Evolutionary conservation across 2,113 vertebrate species (phyloP).

Genomic region (Platichthys flesus): DNA sequence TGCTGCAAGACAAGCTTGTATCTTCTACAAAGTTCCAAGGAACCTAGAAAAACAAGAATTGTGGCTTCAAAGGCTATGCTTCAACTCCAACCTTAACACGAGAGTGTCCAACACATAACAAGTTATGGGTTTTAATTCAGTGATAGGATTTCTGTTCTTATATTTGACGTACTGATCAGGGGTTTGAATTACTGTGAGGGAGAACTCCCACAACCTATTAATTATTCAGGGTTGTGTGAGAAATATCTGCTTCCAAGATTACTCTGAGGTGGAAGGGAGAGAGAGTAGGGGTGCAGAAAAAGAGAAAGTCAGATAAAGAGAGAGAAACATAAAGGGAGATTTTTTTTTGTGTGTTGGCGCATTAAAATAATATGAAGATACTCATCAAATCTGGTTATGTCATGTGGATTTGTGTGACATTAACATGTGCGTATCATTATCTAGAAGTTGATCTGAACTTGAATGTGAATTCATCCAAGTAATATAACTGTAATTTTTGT

Average conservation of each 20-base stretch:
- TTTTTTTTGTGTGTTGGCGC: too few relatives aligned
- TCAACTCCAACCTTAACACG: background rate
- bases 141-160: slow-evolving; percentile 34
- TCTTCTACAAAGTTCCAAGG: slow-evolving; percentile 9
- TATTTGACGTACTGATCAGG: slow-evolving; percentile 64
- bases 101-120: background rate
- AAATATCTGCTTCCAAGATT: slow-evolving; percentile 61
- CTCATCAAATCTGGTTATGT: too few relatives aligned
- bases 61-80: background rate
- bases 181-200: slow-evolving; percentile 52
- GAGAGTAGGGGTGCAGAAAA: background rate
- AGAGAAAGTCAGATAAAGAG: background rate
- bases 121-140: slow-evolving; percentile 30
- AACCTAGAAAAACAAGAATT: background rate
- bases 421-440: too few relatives aligned
- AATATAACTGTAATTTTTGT: too few relatives aligned
- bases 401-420: too few relatives aligned
- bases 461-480: too few relatives aligned
- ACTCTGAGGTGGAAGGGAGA: slow-evolving; percentile 30
- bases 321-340: background rate
- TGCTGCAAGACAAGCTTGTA: slow-evolving; percentile 25
- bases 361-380: too few relatives aligned
- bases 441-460: too few relatives aligned
- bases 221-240: slow-evolving; percentile 66
- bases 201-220: slow-evolving; percentile 62